A percentile compares a stretch with the other conserved stretches of the same genome.
Conservation (phyloP, 2,113 vertebrate species). For the Gallinago jamesoni region DNA sequence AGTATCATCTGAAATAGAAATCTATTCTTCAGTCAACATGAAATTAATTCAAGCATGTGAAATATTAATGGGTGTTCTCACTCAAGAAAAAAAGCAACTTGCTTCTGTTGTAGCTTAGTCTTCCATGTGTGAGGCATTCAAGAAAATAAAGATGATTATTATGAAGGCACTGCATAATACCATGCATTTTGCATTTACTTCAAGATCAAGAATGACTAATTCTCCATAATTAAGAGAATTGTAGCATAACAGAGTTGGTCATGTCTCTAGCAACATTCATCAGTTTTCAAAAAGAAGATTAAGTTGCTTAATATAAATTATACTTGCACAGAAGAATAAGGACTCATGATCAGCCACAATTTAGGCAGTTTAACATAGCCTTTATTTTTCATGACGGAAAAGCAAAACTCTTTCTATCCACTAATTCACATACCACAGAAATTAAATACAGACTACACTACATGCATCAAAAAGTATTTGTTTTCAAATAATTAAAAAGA, state of each 20-base stretch:
- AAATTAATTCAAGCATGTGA: neutral
- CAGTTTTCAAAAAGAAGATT: neutral
- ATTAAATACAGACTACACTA: neutral
- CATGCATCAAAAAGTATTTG: neutral
- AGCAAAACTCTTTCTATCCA: neutral
- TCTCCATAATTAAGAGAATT: neutral
- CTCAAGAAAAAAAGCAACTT: neutral
- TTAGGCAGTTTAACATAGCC: neutral
- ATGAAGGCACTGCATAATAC: neutral
- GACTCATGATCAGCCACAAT: neutral
- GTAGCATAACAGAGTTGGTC: neutral
- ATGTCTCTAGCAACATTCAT: neutral
- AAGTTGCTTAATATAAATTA: neutral
- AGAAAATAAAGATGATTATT: neutral
- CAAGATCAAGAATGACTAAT: neutral
- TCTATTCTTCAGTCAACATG: neutral
- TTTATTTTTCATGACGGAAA: neutral
- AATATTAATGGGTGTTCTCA: neutral
- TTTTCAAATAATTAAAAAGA: neutral
- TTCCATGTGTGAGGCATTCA: neutral
- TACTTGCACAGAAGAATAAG: neutral
- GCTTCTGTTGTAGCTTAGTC: neutral
- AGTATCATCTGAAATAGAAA: neutral
- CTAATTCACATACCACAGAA: neutral
- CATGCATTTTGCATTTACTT: neutral